phyloP scores from a whole-genome alignment of 2,113 vertebrate genomes.

The Tringa solitaria region DNA sequence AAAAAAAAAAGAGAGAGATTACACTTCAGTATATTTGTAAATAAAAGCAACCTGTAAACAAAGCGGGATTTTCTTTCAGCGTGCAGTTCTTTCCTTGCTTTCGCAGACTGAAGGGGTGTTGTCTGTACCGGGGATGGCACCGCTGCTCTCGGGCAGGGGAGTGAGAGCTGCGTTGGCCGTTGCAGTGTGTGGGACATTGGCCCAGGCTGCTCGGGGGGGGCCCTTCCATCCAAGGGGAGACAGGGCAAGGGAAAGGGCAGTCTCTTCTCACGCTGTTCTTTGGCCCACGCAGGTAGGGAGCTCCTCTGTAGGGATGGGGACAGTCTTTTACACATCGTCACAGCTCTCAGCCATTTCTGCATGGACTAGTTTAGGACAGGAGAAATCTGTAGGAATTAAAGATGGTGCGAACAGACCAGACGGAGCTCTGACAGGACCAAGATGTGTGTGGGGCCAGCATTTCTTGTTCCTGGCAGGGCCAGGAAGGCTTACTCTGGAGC shows the following conservation, averaged over 20 bases:
- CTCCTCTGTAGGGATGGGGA: neutral
- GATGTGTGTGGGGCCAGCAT: neutral
- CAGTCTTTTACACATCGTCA: too few relatives aligned
- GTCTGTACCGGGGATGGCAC: neutral
- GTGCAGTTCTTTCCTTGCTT: slow-evolving; percentile 26
- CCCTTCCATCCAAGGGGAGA: neutral
- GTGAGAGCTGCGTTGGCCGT: fast-evolving
- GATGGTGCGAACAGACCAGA: neutral
- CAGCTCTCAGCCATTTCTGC: neutral
- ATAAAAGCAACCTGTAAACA: slow-evolving; percentile 81
- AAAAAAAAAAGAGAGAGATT: slow-evolving; percentile 62
- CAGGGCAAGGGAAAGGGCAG: neutral
- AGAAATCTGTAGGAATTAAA: neutral
- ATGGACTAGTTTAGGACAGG: neutral
- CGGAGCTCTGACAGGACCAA: neutral
- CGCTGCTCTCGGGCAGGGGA: fast-evolving
- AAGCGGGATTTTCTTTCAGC: neutral
- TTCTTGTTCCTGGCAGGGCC: neutral
- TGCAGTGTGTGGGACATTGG: fast-evolving
- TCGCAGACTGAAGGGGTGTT: neutral
- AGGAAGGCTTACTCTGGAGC: neutral
- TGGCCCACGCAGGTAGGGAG: neutral
- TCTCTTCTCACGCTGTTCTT: fast-evolving
- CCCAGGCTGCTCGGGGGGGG: neutral
- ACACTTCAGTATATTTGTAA: slow-evolving; percentile 82